Evolutionary conservation across 2,113 vertebrate species (phyloP).

Genomic region (Elachura formosa): DNA sequence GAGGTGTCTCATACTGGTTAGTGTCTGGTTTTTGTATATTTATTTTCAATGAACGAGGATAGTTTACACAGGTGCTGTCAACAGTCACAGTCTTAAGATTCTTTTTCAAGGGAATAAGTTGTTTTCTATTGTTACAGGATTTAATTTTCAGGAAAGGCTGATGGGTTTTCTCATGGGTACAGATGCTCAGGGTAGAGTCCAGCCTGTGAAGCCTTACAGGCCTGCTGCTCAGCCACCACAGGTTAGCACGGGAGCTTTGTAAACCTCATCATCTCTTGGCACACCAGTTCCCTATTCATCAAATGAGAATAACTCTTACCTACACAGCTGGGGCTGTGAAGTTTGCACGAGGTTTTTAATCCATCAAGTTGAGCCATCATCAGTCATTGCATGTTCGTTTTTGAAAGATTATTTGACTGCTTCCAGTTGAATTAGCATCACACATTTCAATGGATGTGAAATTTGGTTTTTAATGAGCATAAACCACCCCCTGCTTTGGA

Average conservation of each 20-base stretch:
- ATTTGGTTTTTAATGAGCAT: not conserved
- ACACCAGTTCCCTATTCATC: not conserved
- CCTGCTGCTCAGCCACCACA: too few species aligned
- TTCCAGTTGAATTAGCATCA: not conserved
- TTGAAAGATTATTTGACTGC: not conserved
- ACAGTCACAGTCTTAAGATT: too few species aligned
- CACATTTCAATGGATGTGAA: not conserved
- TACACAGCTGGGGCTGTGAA: not conserved
- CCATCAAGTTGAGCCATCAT: not conserved
- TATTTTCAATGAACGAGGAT: too few species aligned
- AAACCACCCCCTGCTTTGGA: not conserved
- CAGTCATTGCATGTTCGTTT: not conserved
- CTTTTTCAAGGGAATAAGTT: too few species aligned
- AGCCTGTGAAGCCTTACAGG: too few species aligned
- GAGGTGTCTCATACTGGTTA: too few species aligned
- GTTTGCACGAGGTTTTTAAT: not conserved
- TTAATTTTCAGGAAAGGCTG: too few species aligned
- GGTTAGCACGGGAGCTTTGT: not conserved
- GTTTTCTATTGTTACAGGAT: too few species aligned
- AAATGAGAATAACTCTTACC: not conserved
- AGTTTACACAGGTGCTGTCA: too few species aligned
- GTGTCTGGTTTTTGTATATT: too few species aligned
- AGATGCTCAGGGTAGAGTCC: too few species aligned
- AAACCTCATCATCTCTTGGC: not conserved
- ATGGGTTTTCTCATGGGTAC: too few species aligned